Evolutionary conservation across 2,888 invertebrate genomes (phyloP).

Genomic region (Hypsopygia costalis): DNA sequence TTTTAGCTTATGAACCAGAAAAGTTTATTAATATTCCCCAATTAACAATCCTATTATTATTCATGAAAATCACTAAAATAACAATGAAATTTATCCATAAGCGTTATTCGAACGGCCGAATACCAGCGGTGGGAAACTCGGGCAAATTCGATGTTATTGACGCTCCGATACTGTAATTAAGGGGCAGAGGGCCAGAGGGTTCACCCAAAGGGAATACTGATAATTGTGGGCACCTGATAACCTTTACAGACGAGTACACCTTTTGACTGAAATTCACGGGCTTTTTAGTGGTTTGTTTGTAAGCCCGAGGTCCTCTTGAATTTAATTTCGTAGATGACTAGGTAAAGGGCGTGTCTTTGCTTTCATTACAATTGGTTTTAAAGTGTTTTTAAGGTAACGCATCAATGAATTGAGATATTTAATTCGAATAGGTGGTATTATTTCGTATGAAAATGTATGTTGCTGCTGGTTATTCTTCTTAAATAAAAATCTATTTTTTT

Average conservation of each 20-base stretch:
- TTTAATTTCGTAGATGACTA: not conserved
- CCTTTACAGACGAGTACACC: slow-evolving; percentile 28
- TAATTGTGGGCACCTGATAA: slow-evolving; percentile 36
- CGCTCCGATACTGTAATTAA: slow-evolving; percentile 16
- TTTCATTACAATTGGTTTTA: not conserved
- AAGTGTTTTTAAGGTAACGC: too few species aligned
- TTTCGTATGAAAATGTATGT: too few species aligned
- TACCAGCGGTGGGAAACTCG: not conserved
- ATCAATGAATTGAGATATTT: too few species aligned
- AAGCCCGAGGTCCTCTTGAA: not conserved
- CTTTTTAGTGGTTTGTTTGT: slow-evolving; percentile 15
- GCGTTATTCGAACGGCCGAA: not conserved
- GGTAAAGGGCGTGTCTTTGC: not conserved
- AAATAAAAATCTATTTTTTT: too few species aligned
- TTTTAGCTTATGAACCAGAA: too few species aligned
- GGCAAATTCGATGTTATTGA: slow-evolving; percentile 10
- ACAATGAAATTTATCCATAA: not conserved
- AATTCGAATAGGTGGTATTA: too few species aligned
- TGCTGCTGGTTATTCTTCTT: too few species aligned
- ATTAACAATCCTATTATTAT: too few species aligned
- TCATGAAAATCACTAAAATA: too few species aligned
- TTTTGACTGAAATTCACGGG: slow-evolving; percentile 17
- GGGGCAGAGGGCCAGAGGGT: slow-evolving; percentile 7
- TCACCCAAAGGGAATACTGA: slow-evolving; percentile 21
- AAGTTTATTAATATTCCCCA: too few species aligned